Evolutionary conservation across 53 echinoderm and acorn worm genomes (phyloP), one percentile per base, ranked within the genome.

Genomic region (Glandiceps talaboti): DNA sequence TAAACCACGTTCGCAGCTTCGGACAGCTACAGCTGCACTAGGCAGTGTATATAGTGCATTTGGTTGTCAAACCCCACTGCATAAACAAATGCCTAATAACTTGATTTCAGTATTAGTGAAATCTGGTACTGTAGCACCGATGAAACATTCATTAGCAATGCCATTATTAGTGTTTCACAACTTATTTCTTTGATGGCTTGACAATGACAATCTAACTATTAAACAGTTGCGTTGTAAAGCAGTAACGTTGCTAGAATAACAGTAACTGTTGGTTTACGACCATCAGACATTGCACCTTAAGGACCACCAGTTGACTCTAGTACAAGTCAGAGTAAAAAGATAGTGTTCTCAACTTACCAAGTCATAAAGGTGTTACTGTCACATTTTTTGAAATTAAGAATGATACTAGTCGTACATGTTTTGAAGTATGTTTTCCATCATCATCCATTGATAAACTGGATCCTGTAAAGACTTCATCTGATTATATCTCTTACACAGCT

Each of bases 211-310:
- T 28, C 77, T 82, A 0, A 76, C 45, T 33, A 28, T 82, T 27
- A 82, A 86, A 33, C 77, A 32, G 12, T 73, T 86, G 30, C n/a
- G 86, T 27, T 72, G 81, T 33, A 81, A 82, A 79, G 86, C 86
- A 73, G 73, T 82, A 14, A 79, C 82, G 28, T 77, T 86, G 28
- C 79, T 86, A 33, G 6, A 45, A n/a, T n/a, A n/a, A 33, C 86
- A 73, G 73, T 86, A 25, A 77, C 86, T 26, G 74, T 78, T 14
- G 81, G 78, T 81, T 75, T 82, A 32, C 26, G 82, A 27, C 82
- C 79, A 78, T 86, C 82, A 29, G 86, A 86, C 75, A 30, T 86
- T 32, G 82, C 82, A 30, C 82, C 82, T 28, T 78, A 33, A 82
- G 82, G 86, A 20, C n/a, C n/a, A 45, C 6, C 64, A 6, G 6